Evolutionary conservation across 2,113 vertebrate species (phyloP).

Genomic region (Hoplias malabaricus): DNA sequence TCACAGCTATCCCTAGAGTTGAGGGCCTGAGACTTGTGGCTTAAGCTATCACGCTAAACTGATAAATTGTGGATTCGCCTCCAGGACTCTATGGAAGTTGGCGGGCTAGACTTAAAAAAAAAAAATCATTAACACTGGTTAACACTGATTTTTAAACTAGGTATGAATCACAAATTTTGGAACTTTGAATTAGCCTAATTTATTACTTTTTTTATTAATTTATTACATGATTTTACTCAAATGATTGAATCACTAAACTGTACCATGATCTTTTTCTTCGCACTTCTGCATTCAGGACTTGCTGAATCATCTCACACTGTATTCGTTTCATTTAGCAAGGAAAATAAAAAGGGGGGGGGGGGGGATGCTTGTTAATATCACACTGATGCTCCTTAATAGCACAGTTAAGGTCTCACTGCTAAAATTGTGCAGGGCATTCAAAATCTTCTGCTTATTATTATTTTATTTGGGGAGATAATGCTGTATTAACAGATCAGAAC

Average conservation of each 20-base stretch:
- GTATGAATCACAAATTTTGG: no score
- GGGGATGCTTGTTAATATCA: not conserved
- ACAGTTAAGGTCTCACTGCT: not conserved
- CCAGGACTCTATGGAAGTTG: no score
- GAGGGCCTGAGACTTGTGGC: no score
- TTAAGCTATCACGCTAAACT: no score
- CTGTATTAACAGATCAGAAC: slow-evolving; percentile 54
- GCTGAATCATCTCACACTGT: not conserved
- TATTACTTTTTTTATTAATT: no score
- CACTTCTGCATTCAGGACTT: slow-evolving; percentile 2
- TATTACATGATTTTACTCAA: no score
- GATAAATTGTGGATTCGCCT: no score
- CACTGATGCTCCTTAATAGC: not conserved
- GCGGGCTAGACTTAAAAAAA: no score
- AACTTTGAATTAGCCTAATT: no score
- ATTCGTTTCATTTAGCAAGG: not conserved
- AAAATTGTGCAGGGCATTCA: not conserved
- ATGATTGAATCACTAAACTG: not conserved
- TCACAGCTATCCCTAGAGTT: no score
- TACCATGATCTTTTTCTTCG: slow-evolving; percentile 10
- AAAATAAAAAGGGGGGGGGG: not conserved
- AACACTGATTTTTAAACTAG: no score
- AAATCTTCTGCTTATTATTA: slow-evolving; percentile 32
- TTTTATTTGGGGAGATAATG: slow-evolving; percentile 40
- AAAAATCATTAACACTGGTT: no score